A percentile compares a stretch with the other conserved stretches of the same genome.
These are phyloP conservation scores for Tetramorium alpestre DNA, from an alignment of 1,140 invertebrate species.

Conservation along the genomic window DNA sequence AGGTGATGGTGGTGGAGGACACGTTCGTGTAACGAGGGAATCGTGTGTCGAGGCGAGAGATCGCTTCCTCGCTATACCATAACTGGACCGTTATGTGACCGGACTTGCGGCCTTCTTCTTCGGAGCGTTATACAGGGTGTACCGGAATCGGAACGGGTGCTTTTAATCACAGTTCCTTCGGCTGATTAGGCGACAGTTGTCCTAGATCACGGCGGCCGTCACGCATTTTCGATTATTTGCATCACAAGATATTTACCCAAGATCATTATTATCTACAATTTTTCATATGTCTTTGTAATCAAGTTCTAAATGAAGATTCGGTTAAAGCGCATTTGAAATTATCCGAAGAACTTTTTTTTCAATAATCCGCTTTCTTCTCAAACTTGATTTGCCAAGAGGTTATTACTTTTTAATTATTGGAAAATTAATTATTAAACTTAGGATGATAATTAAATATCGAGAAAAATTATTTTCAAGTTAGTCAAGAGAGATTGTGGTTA, in stretches of 20 bases:
- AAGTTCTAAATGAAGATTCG: not conserved
- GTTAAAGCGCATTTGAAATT: not conserved
- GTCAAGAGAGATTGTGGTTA: no score
- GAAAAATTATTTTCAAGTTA: not conserved
- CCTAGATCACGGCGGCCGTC: not conserved
- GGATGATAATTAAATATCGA: not conserved
- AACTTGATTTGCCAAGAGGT: not conserved
- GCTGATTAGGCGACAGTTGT: not conserved
- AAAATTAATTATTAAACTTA: no score
- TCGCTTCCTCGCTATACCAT: conserved; percentile 81
- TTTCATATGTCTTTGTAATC: not conserved
- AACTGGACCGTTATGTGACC: conserved; percentile 84
- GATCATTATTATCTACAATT: not conserved
- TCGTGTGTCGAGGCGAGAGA: conserved; percentile 76
- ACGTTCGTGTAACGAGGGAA: conserved; percentile 74
- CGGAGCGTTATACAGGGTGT: conserved; percentile 51
- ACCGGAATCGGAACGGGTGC: not conserved
- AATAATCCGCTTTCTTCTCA: not conserved
- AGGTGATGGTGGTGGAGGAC: conserved; percentile 25
- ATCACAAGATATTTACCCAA: not conserved
- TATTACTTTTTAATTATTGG: not conserved
- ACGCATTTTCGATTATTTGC: not conserved
- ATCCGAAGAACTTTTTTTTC: not conserved
- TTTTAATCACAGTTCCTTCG: not conserved
- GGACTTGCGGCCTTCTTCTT: conserved; percentile 77